These are phyloP conservation scores for Papilio helenus DNA, from an alignment of 1,140 invertebrate species.

Conservation along the genomic window DNA sequence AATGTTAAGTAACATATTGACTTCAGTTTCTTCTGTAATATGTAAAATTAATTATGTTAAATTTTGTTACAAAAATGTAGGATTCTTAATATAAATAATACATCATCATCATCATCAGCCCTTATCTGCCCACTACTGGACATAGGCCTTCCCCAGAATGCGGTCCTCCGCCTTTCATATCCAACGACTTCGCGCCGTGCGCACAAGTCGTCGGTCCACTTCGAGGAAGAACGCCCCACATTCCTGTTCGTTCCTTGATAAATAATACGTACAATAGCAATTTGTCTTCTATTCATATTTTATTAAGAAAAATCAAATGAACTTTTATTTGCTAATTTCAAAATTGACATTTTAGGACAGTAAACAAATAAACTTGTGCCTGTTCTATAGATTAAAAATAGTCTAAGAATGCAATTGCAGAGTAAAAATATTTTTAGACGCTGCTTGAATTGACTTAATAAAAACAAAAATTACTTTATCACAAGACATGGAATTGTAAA, in stretches of 20 bases:
- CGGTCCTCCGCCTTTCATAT: no score
- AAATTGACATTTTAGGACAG: conserved; percentile 1
- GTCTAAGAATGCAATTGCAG: not conserved
- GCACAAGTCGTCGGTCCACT: no score
- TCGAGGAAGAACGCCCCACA: no score
- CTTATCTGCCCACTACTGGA: no score
- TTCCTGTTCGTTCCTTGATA: no score
- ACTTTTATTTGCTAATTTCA: conserved; percentile 31
- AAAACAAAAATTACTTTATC: not conserved
- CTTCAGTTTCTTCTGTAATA: conserved; percentile 84
- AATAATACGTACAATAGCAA: conserved; percentile 39
- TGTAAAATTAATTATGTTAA: conserved; percentile 27
- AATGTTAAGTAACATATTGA: conserved; percentile 82
- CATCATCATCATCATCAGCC: no score
- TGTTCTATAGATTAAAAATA: not conserved
- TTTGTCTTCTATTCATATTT: conserved; percentile 42
- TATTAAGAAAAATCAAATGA: conserved; percentile 19
- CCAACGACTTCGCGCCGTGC: no score
- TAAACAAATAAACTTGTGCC: not conserved
- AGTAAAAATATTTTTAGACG: not conserved
- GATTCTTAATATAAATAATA: not conserved
- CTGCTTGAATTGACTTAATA: not conserved
- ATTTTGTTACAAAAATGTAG: not conserved
- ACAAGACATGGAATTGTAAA: no score
- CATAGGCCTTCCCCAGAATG: no score